Percentiles rank a stretch among this genome's conserved stretches.
These are phyloP conservation scores for Liasis olivaceus DNA, from an alignment of 2,797 vertebrate genomes.

Conservation along the genomic window DNA sequence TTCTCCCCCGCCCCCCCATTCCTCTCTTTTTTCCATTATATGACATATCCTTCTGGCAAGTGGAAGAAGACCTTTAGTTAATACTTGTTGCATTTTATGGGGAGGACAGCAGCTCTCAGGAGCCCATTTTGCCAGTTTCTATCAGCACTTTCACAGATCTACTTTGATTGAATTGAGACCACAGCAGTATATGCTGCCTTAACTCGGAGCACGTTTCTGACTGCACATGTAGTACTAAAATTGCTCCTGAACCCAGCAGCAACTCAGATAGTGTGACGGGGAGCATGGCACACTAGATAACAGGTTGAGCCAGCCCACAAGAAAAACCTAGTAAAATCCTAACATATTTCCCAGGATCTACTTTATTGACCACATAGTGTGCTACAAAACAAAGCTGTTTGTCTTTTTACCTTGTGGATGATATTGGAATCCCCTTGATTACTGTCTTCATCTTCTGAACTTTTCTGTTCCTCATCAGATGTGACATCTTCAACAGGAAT, in stretches of 20 bases:
- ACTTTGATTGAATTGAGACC: not conserved
- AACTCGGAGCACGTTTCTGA: not conserved
- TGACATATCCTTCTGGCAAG: not conserved
- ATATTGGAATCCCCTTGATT: slow-evolving; percentile 75
- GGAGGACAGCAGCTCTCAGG: not conserved
- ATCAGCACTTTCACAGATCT: not conserved
- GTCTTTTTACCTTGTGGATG: slow-evolving; percentile 81
- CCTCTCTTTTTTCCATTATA: not conserved
- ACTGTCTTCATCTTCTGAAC: slow-evolving; percentile 90
- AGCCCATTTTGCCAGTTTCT: not conserved
- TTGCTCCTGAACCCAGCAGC: too few relatives aligned
- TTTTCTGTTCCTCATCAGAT: slow-evolving; percentile 90
- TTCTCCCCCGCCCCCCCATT: not conserved
- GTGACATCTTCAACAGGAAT: slow-evolving; percentile 68
- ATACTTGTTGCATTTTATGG: not conserved
- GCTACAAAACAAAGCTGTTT: not conserved
- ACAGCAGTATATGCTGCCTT: not conserved
- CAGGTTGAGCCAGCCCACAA: too few relatives aligned
- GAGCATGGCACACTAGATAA: not conserved
- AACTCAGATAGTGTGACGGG: not conserved
- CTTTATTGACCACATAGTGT: not conserved
- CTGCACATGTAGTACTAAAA: too few relatives aligned
- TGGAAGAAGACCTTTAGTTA: not conserved
- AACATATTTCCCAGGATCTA: too few relatives aligned
- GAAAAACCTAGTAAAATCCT: not conserved